phyloP scores from a whole-genome alignment of 2,888 invertebrate species.

The Onthophagus sagittarius region DNA sequence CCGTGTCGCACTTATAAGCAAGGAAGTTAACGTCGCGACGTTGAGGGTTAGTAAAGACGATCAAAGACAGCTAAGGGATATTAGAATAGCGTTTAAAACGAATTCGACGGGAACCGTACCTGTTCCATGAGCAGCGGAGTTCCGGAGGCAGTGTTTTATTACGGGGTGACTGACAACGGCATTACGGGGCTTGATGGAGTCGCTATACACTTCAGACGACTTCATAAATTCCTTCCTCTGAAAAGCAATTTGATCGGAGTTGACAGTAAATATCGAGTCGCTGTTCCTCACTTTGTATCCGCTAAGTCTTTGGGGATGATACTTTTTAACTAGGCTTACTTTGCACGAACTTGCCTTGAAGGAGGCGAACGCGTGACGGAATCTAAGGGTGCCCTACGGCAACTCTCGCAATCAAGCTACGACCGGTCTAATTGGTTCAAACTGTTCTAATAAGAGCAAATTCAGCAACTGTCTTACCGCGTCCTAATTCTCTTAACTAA shows the following conservation, averaged over 20 bases:
- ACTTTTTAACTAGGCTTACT: not conserved
- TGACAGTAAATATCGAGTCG: not conserved
- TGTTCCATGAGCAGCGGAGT: not conserved
- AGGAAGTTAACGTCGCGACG: not conserved
- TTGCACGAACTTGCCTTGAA: not conserved
- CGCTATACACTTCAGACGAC: not conserved
- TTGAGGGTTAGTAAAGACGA: not conserved
- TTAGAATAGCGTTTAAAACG: not conserved
- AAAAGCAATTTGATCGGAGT: not conserved
- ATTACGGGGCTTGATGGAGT: not conserved
- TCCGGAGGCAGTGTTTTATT: not conserved
- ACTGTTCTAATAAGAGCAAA: constrained; percentile 10
- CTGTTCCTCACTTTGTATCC: not conserved
- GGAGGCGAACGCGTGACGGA: constrained; percentile 6
- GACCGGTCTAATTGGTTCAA: constrained; percentile 11
- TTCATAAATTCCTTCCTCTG: not conserved
- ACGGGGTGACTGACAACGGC: not conserved
- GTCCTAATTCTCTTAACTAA: constrained; percentile 10
- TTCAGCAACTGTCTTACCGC: constrained; percentile 12
- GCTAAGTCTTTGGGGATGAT: not conserved
- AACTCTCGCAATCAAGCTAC: constrained; percentile 7
- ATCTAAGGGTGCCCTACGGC: constrained; percentile 2
- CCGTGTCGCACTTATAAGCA: not conserved
- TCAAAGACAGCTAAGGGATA: not conserved
- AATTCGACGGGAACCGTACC: not conserved